Evolutionary conservation across 2,888 invertebrate genomes (phyloP), one percentile per base, ranked within the genome.

Genomic region (Nomada flava): DNA sequence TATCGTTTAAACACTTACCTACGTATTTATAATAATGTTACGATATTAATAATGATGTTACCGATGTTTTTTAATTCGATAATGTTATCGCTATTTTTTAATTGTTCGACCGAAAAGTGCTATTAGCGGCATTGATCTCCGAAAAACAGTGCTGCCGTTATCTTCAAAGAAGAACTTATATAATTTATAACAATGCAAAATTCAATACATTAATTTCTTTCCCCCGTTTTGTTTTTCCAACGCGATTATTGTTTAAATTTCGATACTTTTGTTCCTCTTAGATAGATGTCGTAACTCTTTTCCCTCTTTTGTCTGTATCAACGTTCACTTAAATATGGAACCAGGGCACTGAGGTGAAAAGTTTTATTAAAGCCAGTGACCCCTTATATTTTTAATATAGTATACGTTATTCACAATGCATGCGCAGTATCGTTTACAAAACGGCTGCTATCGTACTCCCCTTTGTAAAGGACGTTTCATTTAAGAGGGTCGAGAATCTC

Each of bases 301-400:
- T 80, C 79, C 68, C 65, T 74, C 75, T 59, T 62, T 69, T 15
- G 50, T 75, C 47, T 69, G 71, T 72, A 76, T 86, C 73, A 59
- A 79, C 77, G 84, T 80, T 89, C 83, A 84, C 87, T 90, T 84
- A 83, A 83, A 85, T 86, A 82, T 70, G 68, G 55, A 67, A 76
- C 55, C 76, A 63, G 83, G 86, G 81, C 75, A 83, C 76, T 55
- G 29, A 70, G 88, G 85, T 88, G 88, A 76, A 50, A 60, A 82
- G 81, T 85, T 90, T 91, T 89, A 88, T 91, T 88, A 76, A 26
- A 85, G 84, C 75, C 82, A 72, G 70, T 86, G 88, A 90, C 88
- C 88, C 86, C 69, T 84, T 73, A 76, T 91, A 88, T 87, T 88
- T 88, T 86, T 86, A 86, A 84, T 88, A 85, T 79, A 85, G 65